phyloP scores from a whole-genome alignment of 2,888 invertebrate species.

The Ormyrus nitidulus region DNA sequence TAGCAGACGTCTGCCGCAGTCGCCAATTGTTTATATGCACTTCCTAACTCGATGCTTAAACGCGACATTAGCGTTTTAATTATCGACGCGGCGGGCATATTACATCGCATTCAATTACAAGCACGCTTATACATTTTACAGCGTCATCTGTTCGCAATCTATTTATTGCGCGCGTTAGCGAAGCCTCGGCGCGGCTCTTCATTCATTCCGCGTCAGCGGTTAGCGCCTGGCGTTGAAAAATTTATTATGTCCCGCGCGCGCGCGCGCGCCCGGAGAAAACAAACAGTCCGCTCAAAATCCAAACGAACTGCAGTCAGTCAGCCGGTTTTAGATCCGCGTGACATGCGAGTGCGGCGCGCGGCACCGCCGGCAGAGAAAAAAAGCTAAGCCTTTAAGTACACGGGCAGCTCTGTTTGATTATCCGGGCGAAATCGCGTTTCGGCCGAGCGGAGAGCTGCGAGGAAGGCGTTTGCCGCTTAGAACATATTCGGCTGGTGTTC shows the following conservation, averaged over 20 bases:
- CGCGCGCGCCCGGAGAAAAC: constrained; percentile 3
- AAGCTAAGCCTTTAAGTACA: background rate
- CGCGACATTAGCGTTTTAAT: background rate
- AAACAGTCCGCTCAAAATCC: constrained; percentile 26
- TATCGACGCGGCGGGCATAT: background rate
- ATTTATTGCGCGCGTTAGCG: background rate
- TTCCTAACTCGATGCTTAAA: no score
- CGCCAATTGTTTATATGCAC: no score
- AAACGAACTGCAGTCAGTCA: constrained; percentile 34
- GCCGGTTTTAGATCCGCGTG: constrained; percentile 39
- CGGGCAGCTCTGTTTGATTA: background rate
- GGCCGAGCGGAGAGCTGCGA: no score
- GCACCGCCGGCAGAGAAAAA: background rate
- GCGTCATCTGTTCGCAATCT: background rate
- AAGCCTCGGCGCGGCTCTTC: background rate
- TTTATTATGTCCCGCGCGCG: constrained; percentile 18
- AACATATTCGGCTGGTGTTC: no score
- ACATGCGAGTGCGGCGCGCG: background rate
- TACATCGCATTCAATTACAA: background rate
- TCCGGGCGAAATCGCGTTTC: no score
- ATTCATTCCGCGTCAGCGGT: background rate
- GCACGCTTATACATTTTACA: background rate
- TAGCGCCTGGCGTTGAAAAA: constrained; percentile 32
- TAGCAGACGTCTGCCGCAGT: no score
- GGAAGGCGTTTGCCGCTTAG: no score